Evolutionary conservation across 2,888 invertebrate genomes (phyloP).

Genomic region (Drosophila emarginata): DNA sequence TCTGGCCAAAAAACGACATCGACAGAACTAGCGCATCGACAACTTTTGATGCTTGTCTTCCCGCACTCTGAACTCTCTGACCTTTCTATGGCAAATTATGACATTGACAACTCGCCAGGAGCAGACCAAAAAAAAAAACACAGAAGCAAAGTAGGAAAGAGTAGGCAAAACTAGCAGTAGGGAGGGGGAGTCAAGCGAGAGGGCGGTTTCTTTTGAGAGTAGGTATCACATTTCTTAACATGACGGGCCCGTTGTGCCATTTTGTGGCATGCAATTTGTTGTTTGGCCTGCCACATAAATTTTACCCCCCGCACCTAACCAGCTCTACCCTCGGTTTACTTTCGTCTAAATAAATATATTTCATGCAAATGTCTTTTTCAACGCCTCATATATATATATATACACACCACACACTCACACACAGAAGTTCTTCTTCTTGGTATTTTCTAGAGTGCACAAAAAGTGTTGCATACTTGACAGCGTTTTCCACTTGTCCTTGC

Average conservation of each 20-base stretch:
- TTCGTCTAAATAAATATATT: slow-evolving; percentile 43
- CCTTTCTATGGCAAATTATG: slow-evolving; percentile 67
- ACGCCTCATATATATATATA: background rate
- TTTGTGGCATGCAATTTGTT: slow-evolving; percentile 54
- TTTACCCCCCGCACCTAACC: slow-evolving; percentile 5
- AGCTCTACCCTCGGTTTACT: background rate
- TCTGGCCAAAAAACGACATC: slow-evolving; percentile 48
- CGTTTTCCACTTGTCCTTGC: slow-evolving; percentile 63
- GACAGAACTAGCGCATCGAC: slow-evolving; percentile 59
- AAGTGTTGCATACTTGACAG: slow-evolving; percentile 68
- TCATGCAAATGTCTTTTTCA: slow-evolving; percentile 29
- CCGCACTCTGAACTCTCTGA: background rate
- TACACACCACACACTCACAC: background rate
- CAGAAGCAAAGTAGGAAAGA: background rate
- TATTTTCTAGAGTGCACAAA: slow-evolving; percentile 42
- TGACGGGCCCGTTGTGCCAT: slow-evolving; percentile 34
- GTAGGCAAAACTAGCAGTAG: background rate
- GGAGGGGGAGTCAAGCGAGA: background rate
- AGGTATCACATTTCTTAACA: slow-evolving; percentile 59
- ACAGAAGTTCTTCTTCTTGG: slow-evolving; percentile 4
- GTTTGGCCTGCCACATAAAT: slow-evolving; percentile 46
- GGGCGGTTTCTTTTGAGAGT: background rate
- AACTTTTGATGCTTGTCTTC: slow-evolving; percentile 45
- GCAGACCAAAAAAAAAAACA: background rate
- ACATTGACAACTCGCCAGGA: slow-evolving; percentile 56